Evolutionary conservation across 2,888 invertebrate genomes (phyloP).

Genomic region (Tetranychus piercei): DNA sequence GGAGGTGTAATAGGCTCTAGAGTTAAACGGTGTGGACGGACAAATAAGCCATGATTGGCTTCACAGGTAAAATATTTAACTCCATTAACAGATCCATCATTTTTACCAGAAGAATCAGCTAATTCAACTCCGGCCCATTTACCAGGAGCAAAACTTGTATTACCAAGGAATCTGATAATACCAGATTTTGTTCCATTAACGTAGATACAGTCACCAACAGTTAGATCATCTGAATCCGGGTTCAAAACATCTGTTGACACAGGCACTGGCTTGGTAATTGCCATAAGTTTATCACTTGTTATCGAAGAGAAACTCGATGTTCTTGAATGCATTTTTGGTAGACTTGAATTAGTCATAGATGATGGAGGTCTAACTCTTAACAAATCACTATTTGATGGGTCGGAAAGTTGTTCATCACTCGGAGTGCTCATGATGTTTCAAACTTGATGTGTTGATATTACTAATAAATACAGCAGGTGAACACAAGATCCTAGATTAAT

Average conservation of each 20-base stretch:
- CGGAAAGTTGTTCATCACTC: slow-evolving; percentile 5
- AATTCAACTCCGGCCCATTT: slow-evolving; percentile 21
- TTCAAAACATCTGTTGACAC: slow-evolving; percentile 9
- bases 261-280: background rate
- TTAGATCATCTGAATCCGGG: slow-evolving; percentile 15
- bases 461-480: background rate
- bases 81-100: slow-evolving; percentile 21
- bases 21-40: slow-evolving; percentile 19
- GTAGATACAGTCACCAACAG: slow-evolving; percentile 16
- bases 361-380: background rate
- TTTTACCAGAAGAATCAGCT: slow-evolving; percentile 20
- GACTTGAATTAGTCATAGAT: background rate
- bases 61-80: slow-evolving; percentile 19
- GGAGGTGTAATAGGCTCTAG: background rate
- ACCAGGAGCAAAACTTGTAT: slow-evolving; percentile 19
- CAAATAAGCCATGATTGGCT: slow-evolving; percentile 19
- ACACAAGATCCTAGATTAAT: too few relatives aligned
- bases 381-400: slow-evolving; percentile 3
- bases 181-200: slow-evolving; percentile 20
- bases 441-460: background rate
- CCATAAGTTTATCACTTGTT: background rate
- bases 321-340: slow-evolving; percentile 5
- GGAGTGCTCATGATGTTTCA: background rate
- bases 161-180: slow-evolving; percentile 18
- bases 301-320: slow-evolving; percentile 6